Evolutionary conservation across 2,888 invertebrate genomes (phyloP), one percentile per base, ranked within the genome.

Genomic region (Allacma fusca): DNA sequence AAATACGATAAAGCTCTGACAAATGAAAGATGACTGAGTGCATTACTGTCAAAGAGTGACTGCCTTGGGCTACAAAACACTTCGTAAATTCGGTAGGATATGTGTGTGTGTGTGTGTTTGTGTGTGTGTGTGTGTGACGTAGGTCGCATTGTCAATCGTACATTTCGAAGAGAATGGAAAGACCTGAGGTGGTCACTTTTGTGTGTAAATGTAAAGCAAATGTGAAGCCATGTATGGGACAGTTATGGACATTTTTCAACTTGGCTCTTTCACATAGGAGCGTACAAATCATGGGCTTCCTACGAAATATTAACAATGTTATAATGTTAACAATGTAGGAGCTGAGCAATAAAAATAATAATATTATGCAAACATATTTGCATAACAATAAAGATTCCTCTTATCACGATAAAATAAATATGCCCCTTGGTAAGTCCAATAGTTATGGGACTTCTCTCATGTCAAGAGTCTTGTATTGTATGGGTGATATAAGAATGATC

Each of bases 331-430:
- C 29, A 1, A 29, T 44, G 19, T 44, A 50, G 70, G 16, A 70
- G 68, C 34, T 68, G 9, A 23, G 44, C 29, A 72, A 73, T 59
- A 62, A 73, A 59, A 73, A 62, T 62, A 73, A 73, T 73, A 73
- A 73, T 62, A 73, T 73, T 73, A 73, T 73, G 73, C 62, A 73
- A 62, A 73, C 1, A 40, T 4, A 23, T 62, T 73, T 73, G 73
- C 73, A 73, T 73, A 73, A 73, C 73, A 73, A 73, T 73, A 62
- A 73, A 73, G 40, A 62, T 23, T 62, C 73, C 24, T 64, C 62
- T 29, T 62, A 62, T 73, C 62, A 29, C 21, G 21, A 40, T 71
- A 2, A 71, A 50, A 71, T 71, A 57, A 28, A 57, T 71, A 50
- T 50, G 7, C 44, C n/a, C 13, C 40, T 40, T n/a, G n/a, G n/a